phyloP scores from a whole-genome alignment of 1,140 invertebrate species.

The Pemphigus obesinymphae region DNA sequence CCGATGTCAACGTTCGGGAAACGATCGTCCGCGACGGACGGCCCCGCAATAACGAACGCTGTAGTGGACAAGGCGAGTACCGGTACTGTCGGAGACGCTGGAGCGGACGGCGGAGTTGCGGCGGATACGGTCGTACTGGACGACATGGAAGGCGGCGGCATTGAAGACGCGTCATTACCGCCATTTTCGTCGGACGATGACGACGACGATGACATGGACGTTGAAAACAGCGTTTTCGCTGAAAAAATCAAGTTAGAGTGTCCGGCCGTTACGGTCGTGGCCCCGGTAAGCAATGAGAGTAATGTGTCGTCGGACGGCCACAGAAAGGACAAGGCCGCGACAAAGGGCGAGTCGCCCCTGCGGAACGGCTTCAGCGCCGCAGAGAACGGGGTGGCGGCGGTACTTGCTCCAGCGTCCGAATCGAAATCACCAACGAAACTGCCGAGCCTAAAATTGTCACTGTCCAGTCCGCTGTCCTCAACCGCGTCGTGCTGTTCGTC shows the following conservation, averaged over 20 bases:
- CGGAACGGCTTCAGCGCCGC: no score
- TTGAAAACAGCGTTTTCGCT: no score
- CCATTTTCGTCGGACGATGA: not conserved
- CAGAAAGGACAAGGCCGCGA: not conserved
- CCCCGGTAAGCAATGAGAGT: not conserved
- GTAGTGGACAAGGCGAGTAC: not conserved
- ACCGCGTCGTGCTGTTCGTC: not conserved
- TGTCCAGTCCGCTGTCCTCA: not conserved
- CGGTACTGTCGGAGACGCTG: no score
- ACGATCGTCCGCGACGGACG: not conserved
- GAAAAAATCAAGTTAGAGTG: not conserved
- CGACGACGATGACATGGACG: not conserved
- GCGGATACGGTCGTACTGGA: no score
- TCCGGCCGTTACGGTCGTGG: not conserved
- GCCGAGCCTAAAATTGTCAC: not conserved
- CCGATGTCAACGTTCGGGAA: not conserved
- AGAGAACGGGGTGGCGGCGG: not conserved
- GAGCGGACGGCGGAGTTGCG: not conserved
- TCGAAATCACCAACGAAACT: not conserved
- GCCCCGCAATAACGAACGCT: not conserved
- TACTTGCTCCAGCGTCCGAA: not conserved
- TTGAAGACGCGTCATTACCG: slow-evolving; percentile 9
- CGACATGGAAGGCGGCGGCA: not conserved
- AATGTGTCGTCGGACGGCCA: not conserved
- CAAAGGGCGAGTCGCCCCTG: not conserved